phyloP scores from a whole-genome alignment of 2,888 invertebrate genomes.

The Papilio gigon region DNA sequence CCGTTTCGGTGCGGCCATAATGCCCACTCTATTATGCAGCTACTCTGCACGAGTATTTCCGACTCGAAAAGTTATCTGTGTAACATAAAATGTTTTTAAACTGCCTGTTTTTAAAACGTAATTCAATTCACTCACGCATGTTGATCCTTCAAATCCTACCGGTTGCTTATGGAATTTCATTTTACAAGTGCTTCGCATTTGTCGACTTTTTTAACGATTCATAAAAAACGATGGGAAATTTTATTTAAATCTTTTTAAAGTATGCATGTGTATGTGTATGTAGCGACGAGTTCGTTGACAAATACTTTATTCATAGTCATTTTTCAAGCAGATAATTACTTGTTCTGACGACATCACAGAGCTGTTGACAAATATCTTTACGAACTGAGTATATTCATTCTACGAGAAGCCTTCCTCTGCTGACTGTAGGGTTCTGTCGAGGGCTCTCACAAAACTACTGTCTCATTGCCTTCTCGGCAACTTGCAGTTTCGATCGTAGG shows the following conservation, averaged over 20 bases:
- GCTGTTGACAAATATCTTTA: neutral
- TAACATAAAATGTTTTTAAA: conserved; percentile 30
- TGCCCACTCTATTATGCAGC: conserved; percentile 21
- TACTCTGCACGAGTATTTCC: conserved; percentile 20
- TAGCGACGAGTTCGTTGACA: too few species aligned
- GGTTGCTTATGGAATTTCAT: conserved; percentile 17
- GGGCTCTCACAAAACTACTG: neutral
- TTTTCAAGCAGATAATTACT: too few species aligned
- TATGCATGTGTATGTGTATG: too few species aligned
- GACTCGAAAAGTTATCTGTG: conserved; percentile 27
- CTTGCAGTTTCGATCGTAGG: neutral
- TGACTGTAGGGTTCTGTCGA: neutral
- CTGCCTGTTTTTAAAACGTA: conserved; percentile 21
- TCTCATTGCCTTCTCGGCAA: neutral
- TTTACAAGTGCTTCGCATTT: conserved; percentile 26
- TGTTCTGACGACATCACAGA: neutral
- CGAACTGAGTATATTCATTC: neutral
- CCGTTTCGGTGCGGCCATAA: conserved; percentile 17
- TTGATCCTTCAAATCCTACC: conserved; percentile 20
- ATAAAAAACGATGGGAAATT: conserved; percentile 15
- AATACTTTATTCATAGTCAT: too few species aligned
- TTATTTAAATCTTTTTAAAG: neutral
- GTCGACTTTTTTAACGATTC: conserved; percentile 21
- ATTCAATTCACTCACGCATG: conserved; percentile 23
- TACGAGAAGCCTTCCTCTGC: neutral